phyloP scores from a whole-genome alignment of 2,113 vertebrate species.

The Aleadryas rufinucha region DNA sequence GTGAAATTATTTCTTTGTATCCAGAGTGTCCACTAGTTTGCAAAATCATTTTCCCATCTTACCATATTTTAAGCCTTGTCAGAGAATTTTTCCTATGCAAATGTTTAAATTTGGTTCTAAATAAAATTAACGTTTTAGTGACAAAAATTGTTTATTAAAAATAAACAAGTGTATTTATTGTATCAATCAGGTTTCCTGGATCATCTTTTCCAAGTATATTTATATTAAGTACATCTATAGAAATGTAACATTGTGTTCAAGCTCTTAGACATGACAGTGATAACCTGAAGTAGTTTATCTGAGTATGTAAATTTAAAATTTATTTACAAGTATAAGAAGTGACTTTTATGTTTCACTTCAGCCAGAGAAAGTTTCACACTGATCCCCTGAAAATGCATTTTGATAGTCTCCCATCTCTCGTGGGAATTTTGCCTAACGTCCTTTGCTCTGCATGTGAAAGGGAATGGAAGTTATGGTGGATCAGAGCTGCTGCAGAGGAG shows the following conservation, averaged over 20 bases:
- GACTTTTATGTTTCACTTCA: background rate
- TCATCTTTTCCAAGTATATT: background rate
- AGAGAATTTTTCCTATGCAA: background rate
- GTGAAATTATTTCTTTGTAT: background rate
- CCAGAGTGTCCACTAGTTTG: background rate
- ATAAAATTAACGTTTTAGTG: background rate
- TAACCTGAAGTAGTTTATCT: background rate
- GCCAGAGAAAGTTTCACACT: background rate
- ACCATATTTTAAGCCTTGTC: background rate
- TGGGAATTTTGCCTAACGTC: background rate
- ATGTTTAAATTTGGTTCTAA: background rate
- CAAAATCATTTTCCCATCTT: background rate
- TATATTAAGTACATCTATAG: background rate
- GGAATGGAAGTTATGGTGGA: background rate
- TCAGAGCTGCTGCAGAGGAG: background rate
- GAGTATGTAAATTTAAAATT: background rate
- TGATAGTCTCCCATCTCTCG: background rate
- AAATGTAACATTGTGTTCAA: background rate
- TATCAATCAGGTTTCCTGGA: background rate
- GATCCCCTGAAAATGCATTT: background rate
- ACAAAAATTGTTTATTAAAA: too few relatives aligned
- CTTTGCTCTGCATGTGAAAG: background rate
- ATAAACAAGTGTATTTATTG: background rate
- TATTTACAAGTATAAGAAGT: background rate
- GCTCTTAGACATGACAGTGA: background rate